phyloP scores from a whole-genome alignment of 1,140 invertebrate species.

The Zaprionus ornatus region DNA sequence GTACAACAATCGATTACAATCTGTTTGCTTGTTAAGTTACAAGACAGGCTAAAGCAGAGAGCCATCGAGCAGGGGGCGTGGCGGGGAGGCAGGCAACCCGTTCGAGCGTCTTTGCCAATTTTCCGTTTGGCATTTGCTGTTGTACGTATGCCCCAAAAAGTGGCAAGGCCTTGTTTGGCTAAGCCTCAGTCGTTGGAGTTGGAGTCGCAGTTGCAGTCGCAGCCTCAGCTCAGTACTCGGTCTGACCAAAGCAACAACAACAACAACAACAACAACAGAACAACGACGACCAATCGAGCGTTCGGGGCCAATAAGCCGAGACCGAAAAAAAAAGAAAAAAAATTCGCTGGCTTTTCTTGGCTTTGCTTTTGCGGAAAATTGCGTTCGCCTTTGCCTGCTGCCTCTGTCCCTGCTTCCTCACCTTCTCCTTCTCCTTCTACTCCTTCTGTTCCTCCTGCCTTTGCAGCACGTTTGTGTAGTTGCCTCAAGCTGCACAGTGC shows the following conservation, averaged over 20 bases:
- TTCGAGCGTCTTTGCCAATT: constrained; percentile 60
- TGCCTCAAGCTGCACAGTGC: constrained; percentile 46
- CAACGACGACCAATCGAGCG: constrained; percentile 11
- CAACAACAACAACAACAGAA: constrained; percentile 13
- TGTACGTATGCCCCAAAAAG: constrained; percentile 9
- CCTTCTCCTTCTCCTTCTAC: not conserved
- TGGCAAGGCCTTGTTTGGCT: constrained; percentile 44
- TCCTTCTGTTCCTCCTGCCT: no score
- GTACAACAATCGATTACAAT: constrained; percentile 75
- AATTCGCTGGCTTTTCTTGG: constrained; percentile 42
- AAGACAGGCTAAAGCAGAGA: constrained; percentile 42
- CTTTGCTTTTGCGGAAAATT: constrained; percentile 43
- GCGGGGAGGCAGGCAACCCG: constrained; percentile 33
- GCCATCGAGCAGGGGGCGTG: not conserved
- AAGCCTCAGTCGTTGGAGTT: not conserved
- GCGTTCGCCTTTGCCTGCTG: constrained; percentile 29
- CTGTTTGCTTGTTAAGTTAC: constrained; percentile 77
- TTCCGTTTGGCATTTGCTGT: constrained; percentile 42
- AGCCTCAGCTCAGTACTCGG: not conserved
- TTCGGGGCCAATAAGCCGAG: constrained; percentile 37
- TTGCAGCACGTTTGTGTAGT: constrained; percentile 23
- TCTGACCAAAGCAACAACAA: not conserved
- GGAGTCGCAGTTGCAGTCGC: not conserved
- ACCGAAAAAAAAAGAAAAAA: constrained; percentile 14
- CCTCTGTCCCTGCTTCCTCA: no score